Percentiles rank a stretch among this genome's conserved stretches.
Conservation (phyloP, 1,140 invertebrate species). For the Musca domestica region DNA sequence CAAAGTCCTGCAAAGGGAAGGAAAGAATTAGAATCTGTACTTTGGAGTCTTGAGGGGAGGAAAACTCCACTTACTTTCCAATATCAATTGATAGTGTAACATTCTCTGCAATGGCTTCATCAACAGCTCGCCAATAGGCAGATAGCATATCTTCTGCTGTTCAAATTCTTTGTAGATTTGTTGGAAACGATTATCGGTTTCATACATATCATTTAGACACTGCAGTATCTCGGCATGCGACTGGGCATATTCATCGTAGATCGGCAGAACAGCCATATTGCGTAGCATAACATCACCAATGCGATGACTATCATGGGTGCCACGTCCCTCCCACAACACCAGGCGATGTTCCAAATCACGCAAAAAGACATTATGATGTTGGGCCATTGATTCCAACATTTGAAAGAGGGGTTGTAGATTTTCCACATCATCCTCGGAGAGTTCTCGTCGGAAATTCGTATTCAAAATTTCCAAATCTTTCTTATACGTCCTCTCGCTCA, state of each 20-base stretch:
- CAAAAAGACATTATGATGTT: constrained; percentile 60
- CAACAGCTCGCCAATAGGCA: constrained; percentile 83
- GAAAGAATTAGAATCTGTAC: constrained; percentile 21
- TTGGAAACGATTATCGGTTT: constrained; percentile 72
- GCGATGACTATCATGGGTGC: constrained; percentile 55
- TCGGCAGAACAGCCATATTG: constrained; percentile 61
- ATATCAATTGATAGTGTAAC: constrained; percentile 79
- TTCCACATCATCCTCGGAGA: constrained; percentile 54
- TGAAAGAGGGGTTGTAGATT: constrained; percentile 51
- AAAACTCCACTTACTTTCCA: constrained; percentile 68
- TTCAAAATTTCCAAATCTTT: constrained; percentile 92
- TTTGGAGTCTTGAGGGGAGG: neutral
- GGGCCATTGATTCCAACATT: constrained; percentile 60
- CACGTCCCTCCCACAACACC: constrained; percentile 56
- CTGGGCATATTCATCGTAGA: constrained; percentile 81
- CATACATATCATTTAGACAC: constrained; percentile 71
- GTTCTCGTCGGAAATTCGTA: constrained; percentile 68
- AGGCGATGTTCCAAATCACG: constrained; percentile 59
- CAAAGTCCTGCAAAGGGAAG: constrained; percentile 63
- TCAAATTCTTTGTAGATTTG: constrained; percentile 82
- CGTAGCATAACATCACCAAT: constrained; percentile 70
- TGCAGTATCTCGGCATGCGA: constrained; percentile 72
- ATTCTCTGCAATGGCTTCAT: constrained; percentile 87
- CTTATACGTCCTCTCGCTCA: constrained; percentile 94
- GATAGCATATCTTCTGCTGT: constrained; percentile 78